Conservation (phyloP, 30 jellyfish, hydroid and myxozoan genomes). For the Aurelia aurita complex sp. Pacific region DNA sequence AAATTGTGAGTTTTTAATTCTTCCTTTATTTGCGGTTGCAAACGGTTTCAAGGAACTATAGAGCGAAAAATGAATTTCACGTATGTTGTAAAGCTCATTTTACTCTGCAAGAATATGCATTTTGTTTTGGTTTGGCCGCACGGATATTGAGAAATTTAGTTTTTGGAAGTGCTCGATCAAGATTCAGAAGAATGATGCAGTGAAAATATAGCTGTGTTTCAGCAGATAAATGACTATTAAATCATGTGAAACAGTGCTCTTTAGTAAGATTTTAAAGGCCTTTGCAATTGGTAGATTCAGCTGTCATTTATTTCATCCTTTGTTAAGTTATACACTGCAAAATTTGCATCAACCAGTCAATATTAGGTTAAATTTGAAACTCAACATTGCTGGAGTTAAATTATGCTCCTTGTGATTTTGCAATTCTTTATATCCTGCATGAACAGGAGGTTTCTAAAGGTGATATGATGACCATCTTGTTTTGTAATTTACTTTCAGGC, state of each 20-base stretch:
- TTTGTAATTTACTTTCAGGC: constrained; percentile 32
- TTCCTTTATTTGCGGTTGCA: neutral
- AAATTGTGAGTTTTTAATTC: constrained; percentile 67
- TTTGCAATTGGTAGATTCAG: neutral
- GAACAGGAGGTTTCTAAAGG: neutral
- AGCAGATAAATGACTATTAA: neutral
- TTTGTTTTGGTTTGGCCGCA: no score
- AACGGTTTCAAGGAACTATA: neutral
- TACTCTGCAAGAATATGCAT: no score
- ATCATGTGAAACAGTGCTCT: neutral
- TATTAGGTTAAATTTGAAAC: no score
- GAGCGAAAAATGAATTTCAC: no score
- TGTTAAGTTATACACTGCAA: neutral
- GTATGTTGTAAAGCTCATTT: no score
- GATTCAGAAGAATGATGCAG: no score
- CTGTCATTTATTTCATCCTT: neutral
- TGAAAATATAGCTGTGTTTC: neutral
- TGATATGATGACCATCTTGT: neutral
- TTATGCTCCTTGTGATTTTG: neutral
- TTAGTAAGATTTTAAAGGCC: no score
- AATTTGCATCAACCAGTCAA: neutral
- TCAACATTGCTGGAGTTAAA: no score
- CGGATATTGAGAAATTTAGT: no score
- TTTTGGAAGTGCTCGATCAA: no score
- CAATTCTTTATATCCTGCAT: neutral